These are phyloP conservation scores for Alligator mississippiensis DNA, from an alignment of 2,113 vertebrate species.

Conservation along the genomic window DNA sequence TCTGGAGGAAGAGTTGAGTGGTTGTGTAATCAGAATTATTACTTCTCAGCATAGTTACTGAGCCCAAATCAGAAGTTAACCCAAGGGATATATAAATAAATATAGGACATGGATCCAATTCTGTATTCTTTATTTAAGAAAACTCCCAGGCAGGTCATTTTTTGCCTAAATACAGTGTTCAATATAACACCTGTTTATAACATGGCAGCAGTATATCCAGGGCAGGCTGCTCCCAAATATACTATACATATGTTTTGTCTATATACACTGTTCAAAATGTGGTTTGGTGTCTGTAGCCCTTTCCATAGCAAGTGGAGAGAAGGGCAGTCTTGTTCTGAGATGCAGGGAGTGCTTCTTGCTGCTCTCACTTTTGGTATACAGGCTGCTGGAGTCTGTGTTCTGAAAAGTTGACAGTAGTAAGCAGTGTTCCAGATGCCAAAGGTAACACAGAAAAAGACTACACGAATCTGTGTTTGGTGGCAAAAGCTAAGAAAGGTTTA, in stretches of 20 bases:
- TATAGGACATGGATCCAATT: neutral
- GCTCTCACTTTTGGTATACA: no score
- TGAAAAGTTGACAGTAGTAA: no score
- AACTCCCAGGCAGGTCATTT: neutral
- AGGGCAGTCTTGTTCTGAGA: neutral
- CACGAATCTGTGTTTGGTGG: no score
- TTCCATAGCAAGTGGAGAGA: neutral
- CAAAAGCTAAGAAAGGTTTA: no score
- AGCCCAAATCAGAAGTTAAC: neutral
- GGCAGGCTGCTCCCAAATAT: no score
- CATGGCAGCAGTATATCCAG: no score
- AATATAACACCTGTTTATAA: no score
- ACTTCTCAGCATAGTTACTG: neutral
- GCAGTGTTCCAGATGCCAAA: no score
- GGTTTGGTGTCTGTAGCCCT: neutral
- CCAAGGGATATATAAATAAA: neutral
- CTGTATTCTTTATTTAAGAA: neutral
- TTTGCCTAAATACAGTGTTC: no score
- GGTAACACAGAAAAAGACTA: no score
- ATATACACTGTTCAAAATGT: neutral
- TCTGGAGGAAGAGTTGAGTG: neutral
- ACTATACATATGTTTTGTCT: neutral
- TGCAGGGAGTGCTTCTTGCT: no score
- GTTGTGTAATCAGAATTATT: neutral
- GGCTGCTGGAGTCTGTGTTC: no score